Conservation (phyloP, 2,113 vertebrate genomes). For the Hyaena hyaena region DNA sequence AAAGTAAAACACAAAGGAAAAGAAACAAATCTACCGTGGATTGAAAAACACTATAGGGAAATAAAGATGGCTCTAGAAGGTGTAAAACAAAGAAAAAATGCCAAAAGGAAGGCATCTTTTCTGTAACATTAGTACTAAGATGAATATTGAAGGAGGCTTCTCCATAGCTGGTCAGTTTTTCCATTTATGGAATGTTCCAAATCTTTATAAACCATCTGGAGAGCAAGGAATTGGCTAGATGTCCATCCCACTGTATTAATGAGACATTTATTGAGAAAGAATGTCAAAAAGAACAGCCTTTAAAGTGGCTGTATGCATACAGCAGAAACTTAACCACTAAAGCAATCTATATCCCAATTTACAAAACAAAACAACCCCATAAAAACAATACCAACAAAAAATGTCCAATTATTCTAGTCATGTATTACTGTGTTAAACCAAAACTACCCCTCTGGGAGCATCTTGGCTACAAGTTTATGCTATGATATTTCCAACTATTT, state of each 20-base stretch:
- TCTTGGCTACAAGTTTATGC: neutral
- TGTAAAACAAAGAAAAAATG: neutral
- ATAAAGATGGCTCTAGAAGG: neutral
- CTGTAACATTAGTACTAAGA: neutral
- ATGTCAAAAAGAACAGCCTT: conserved; percentile 60
- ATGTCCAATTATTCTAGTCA: neutral
- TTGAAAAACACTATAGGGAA: neutral
- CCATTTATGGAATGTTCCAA: conserved; percentile 56
- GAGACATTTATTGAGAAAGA: conserved; percentile 68
- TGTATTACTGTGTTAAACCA: neutral
- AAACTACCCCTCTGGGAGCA: neutral
- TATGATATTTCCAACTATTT: neutral
- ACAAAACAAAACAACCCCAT: neutral
- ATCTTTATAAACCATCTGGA: conserved; percentile 77
- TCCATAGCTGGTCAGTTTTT: conserved; percentile 59
- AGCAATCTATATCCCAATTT: neutral
- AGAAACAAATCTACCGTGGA: neutral
- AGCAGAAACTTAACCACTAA: conserved; percentile 37
- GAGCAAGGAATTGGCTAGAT: conserved; percentile 65
- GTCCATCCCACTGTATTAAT: conserved; percentile 63
- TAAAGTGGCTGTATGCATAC: neutral
- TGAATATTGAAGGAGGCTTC: conserved; percentile 28
- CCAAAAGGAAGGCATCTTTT: neutral
- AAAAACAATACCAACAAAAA: conserved; percentile 20
- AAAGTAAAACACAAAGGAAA: neutral